phyloP scores from a whole-genome alignment of 2,797 vertebrate species.

The Eutrigla gurnardus region DNA sequence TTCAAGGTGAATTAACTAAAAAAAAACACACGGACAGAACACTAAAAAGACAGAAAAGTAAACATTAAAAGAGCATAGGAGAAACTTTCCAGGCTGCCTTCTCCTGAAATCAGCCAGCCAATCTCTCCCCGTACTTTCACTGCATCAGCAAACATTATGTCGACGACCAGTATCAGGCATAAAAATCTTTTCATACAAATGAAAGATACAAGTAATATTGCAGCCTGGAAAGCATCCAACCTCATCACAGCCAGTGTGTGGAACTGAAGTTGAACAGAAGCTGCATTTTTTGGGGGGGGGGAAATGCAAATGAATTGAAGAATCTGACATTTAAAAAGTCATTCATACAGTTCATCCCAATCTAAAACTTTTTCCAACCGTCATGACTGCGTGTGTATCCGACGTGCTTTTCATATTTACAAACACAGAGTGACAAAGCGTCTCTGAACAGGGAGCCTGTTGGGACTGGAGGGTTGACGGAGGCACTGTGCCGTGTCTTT shows the following conservation, averaged over 20 bases:
- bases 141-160: constrained; percentile 41
- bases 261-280: constrained; percentile 51
- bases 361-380: constrained; percentile 44
- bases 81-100: constrained; percentile 46
- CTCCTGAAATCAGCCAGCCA: constrained; percentile 37
- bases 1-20: constrained; percentile 37
- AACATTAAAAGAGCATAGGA: constrained; percentile 31
- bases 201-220: constrained; percentile 54
- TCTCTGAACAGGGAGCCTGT: constrained; percentile 49
- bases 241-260: constrained; percentile 64
- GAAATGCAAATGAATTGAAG: constrained; percentile 49
- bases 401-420: constrained; percentile 67
- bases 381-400: constrained; percentile 53
- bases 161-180: constrained; percentile 40
- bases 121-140: constrained; percentile 36
- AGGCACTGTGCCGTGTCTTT: constrained; percentile 66
- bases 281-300: constrained; percentile 46
- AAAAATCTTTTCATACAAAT: constrained; percentile 49
- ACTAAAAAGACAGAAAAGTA: constrained; percentile 41
- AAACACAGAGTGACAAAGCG: constrained; percentile 55
- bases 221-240: constrained; percentile 56
- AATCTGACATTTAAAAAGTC: constrained; percentile 23
- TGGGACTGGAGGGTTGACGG: constrained; percentile 48
- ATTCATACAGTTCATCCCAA: constrained; percentile 46
- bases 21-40: constrained; percentile 26